Percentiles rank a stretch among this genome's conserved stretches.
Conservation (phyloP, 2,888 invertebrate species). For the Calameuta pallipes region DNA sequence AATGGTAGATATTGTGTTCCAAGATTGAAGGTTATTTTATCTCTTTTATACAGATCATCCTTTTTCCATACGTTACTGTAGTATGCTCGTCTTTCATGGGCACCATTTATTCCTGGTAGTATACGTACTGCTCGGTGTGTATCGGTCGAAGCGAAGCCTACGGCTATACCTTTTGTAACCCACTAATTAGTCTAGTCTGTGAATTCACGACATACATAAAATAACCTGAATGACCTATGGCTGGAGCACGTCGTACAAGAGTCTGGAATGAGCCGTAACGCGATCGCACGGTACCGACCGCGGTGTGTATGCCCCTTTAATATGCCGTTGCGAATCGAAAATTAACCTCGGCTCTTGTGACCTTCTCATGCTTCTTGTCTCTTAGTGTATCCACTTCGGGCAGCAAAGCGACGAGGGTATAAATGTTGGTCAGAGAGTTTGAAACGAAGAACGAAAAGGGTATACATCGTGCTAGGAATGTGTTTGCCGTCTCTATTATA, state of each 20-base stretch:
- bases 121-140: not conserved
- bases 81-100: not conserved
- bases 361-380: not conserved
- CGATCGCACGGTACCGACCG: not conserved
- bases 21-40: not conserved
- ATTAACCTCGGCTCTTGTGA: not conserved
- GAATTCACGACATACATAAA: not conserved
- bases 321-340: not conserved
- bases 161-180: not conserved
- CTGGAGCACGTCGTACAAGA: conserved; percentile 1
- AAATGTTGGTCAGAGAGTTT: not conserved
- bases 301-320: not conserved
- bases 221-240: conserved; percentile 12
- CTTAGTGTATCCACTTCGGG: not conserved
- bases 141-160: not conserved
- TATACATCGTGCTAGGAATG: not conserved
- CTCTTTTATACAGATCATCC: not conserved
- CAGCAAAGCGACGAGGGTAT: not conserved
- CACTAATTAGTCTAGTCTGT: not conserved
- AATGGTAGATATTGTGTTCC: conserved; percentile 28
- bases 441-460: not conserved
- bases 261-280: not conserved
- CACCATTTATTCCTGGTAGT: not conserved
- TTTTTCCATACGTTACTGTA: not conserved
- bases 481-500: not conserved